Evolutionary conservation across 53 echinoderm and acorn worm species (phyloP).

Genomic region (Holothuria scabra): DNA sequence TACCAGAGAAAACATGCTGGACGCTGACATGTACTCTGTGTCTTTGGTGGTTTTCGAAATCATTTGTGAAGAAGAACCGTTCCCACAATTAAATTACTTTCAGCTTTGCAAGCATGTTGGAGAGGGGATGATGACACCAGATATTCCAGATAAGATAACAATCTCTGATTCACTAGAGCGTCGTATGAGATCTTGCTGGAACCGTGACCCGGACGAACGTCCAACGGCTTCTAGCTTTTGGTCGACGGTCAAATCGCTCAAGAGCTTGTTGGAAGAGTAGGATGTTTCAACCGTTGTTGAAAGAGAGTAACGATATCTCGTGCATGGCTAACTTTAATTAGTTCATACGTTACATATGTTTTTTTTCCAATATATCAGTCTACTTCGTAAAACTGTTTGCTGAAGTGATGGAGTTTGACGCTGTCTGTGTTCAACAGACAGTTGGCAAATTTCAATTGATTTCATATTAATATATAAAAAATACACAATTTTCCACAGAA

Average conservation of each 20-base stretch:
- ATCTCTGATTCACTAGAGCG: slow-evolving; percentile 22
- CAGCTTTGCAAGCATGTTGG: slow-evolving; percentile 49
- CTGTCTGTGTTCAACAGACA: too few species aligned
- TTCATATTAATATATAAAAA: too few species aligned
- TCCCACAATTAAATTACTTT: slow-evolving; percentile 15
- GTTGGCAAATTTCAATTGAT: too few species aligned
- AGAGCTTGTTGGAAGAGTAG: neutral
- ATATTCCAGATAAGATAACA: slow-evolving; percentile 40
- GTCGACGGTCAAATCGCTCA: neutral
- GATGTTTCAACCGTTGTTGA: too few species aligned
- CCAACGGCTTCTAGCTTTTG: slow-evolving; percentile 32
- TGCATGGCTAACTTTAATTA: too few species aligned
- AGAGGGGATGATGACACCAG: neutral
- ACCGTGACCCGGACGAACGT: slow-evolving; percentile 49
- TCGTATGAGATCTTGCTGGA: slow-evolving; percentile 49
- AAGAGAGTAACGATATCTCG: too few species aligned
- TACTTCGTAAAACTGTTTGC: too few species aligned
- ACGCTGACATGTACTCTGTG: slow-evolving; percentile 65
- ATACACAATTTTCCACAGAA: too few species aligned
- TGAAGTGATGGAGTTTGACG: too few species aligned
- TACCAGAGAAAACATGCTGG: slow-evolving; percentile 46
- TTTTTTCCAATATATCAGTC: too few species aligned
- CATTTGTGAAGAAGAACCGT: slow-evolving; percentile 58
- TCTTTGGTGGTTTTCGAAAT: slow-evolving; percentile 60
- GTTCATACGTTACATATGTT: neutral